Evolutionary conservation across 2,888 invertebrate genomes (phyloP).

Genomic region (Standfussiana lucernea): DNA sequence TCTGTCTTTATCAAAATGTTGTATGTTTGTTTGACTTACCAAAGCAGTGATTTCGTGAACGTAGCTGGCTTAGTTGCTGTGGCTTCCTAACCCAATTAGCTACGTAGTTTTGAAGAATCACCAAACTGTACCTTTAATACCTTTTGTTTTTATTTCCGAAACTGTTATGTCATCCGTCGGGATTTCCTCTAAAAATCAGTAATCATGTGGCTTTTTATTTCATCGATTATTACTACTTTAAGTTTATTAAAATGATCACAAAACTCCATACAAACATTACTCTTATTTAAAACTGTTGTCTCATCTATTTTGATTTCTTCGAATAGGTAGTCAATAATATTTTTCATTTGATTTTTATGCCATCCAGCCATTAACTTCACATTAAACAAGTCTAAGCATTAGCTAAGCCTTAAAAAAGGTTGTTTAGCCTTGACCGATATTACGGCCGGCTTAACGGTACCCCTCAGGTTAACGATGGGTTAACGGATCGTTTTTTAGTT

Average conservation of each 20-base stretch:
- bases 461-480: conserved; percentile 65
- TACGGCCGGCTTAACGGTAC: conserved; percentile 63
- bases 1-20: not conserved
- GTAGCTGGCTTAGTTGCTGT: not conserved
- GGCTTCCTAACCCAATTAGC: conserved; percentile 37
- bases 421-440: conserved; percentile 56
- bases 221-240: not conserved
- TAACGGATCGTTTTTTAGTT: conserved; percentile 69
- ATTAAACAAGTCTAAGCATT: not conserved
- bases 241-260: not conserved
- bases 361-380: conserved; percentile 4
- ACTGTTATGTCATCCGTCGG: not conserved
- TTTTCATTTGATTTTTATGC: not conserved
- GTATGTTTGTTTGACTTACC: not conserved
- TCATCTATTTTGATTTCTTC: not conserved
- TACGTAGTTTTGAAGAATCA: not conserved
- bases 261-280: not conserved
- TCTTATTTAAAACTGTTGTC: not conserved
- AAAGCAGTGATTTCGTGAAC: not conserved
- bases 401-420: not conserved
- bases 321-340: not conserved
- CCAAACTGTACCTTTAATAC: not conserved
- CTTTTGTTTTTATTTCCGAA: not conserved
- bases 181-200: not conserved
- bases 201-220: not conserved